Evolutionary conservation across 2,113 vertebrate genomes (phyloP).

Genomic region (Baryphthengus martii): DNA sequence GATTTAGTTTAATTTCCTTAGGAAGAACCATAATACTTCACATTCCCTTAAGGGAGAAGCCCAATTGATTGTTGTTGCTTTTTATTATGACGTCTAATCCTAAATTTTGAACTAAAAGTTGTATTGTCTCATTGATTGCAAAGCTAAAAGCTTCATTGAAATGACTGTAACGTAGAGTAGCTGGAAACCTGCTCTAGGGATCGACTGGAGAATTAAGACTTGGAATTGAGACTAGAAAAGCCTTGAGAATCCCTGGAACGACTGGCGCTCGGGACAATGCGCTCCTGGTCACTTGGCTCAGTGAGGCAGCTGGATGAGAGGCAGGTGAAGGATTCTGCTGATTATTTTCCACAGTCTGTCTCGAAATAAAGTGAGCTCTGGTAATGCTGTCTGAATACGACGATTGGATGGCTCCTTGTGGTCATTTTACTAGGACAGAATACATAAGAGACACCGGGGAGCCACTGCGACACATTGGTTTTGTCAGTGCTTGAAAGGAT

Average conservation of each 20-base stretch:
- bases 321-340: background rate
- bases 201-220: background rate
- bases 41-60: background rate
- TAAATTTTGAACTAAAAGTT: background rate
- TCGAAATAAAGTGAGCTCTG: background rate
- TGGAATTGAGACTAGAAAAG: background rate
- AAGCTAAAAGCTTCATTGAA: background rate
- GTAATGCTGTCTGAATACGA: background rate
- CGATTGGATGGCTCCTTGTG: background rate
- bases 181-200: background rate
- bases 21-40: background rate
- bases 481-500: background rate
- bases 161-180: background rate
- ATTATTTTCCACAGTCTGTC: background rate
- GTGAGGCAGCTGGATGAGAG: background rate
- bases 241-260: background rate
- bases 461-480: background rate
- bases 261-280: background rate
- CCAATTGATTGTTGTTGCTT: background rate
- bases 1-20: background rate
- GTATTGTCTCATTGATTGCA: rapidly evolving
- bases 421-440: background rate
- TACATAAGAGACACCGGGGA: background rate
- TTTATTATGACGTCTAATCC: background rate
- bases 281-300: background rate